These are phyloP conservation scores for Cephus cinctus DNA, from an alignment of 1,140 invertebrate genomes.

Conservation along the genomic window DNA sequence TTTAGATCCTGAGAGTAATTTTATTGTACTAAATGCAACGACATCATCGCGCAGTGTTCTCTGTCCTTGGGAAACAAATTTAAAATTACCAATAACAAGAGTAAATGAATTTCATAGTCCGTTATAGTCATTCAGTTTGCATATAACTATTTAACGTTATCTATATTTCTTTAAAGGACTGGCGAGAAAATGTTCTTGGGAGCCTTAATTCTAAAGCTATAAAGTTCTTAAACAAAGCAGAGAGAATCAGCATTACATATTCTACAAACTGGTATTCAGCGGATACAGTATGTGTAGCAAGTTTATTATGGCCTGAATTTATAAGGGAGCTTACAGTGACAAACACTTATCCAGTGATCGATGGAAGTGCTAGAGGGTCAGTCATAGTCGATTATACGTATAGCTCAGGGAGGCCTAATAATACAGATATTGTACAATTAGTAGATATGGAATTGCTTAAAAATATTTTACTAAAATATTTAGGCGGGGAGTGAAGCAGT, in stretches of 20 bases:
- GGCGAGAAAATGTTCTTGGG: conserved; percentile 46
- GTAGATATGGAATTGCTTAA: conserved; percentile 25
- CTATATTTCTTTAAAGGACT: conserved; percentile 38
- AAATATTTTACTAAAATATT: conserved; percentile 23
- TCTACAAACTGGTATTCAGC: conserved; percentile 29
- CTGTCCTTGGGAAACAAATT: conserved; percentile 54
- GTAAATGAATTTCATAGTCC: conserved; percentile 28
- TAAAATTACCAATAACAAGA: conserved; percentile 24
- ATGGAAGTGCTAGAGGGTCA: conserved; percentile 26
- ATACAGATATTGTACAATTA: conserved; percentile 29
- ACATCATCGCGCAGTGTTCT: conserved; percentile 36
- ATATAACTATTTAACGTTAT: neutral
- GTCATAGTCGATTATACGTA: conserved; percentile 32
- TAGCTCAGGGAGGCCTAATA: conserved; percentile 17
- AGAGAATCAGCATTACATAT: conserved; percentile 27
- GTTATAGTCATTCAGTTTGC: conserved; percentile 8
- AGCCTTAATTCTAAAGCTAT: conserved; percentile 35
- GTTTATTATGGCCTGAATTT: conserved; percentile 36
- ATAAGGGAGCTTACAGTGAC: conserved; percentile 15
- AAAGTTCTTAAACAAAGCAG: conserved; percentile 52
- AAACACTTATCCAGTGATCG: conserved; percentile 23
- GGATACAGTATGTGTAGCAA: conserved; percentile 37
- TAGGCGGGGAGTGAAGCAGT: too few relatives aligned
- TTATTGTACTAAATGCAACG: conserved; percentile 56
- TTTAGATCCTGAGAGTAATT: conserved; percentile 64